These are phyloP conservation scores for Torymus aiolomorphi DNA, from an alignment of 2,888 invertebrate species.

Conservation along the genomic window DNA sequence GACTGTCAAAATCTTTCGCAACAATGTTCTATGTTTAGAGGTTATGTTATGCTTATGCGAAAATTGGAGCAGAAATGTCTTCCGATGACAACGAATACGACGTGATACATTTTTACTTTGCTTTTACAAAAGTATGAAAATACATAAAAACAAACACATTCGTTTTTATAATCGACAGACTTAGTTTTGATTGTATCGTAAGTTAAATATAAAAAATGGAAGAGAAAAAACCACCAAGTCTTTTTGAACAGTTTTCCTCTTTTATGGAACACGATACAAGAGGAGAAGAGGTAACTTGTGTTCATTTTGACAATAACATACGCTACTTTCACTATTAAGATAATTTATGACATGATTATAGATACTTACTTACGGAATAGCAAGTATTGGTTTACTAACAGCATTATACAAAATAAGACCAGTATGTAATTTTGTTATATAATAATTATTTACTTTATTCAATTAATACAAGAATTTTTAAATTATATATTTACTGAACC, in stretches of 20 bases:
- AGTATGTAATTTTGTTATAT: slow-evolving; percentile 74
- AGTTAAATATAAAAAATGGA: slow-evolving; percentile 20
- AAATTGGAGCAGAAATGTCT: slow-evolving; percentile 36
- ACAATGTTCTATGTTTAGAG: slow-evolving; percentile 47
- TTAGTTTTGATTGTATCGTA: not conserved
- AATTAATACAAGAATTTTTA: slow-evolving; percentile 21
- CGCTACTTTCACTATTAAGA: not conserved
- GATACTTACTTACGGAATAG: slow-evolving; percentile 80
- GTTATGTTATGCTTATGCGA: slow-evolving; percentile 50
- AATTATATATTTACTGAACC: no score
- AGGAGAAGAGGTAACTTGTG: slow-evolving; percentile 61
- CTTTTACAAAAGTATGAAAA: slow-evolving; percentile 32
- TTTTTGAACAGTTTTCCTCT: slow-evolving; percentile 62
- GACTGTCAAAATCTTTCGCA: slow-evolving; percentile 34
- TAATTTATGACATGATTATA: slow-evolving; percentile 72
- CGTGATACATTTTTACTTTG: not conserved
- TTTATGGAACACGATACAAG: slow-evolving; percentile 66
- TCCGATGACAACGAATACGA: slow-evolving; percentile 32
- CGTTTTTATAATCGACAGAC: slow-evolving; percentile 39
- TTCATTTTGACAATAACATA: slow-evolving; percentile 32
- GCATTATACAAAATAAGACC: slow-evolving; percentile 80
- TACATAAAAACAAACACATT: slow-evolving; percentile 32
- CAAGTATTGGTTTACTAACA: slow-evolving; percentile 78
- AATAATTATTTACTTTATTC: slow-evolving; percentile 39
- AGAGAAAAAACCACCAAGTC: slow-evolving; percentile 50